Percentiles rank a stretch among this genome's conserved stretches.
These are phyloP conservation scores for Seriola quinqueradiata DNA, from an alignment of 2,113 vertebrate species.

Conservation along the genomic window DNA sequence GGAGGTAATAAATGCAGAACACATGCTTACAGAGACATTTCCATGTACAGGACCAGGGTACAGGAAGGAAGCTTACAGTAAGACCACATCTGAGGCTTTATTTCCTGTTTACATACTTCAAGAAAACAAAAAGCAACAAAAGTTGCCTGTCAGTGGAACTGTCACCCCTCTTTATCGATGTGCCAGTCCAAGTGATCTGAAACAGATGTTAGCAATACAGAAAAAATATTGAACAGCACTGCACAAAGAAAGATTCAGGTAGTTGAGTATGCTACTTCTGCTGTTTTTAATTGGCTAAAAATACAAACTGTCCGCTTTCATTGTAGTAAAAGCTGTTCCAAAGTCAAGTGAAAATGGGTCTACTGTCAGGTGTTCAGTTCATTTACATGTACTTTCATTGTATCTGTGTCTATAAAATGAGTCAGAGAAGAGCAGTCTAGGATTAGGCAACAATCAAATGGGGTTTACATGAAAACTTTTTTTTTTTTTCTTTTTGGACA, in stretches of 20 bases:
- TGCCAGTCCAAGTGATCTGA: slow-evolving; percentile 11
- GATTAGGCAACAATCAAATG: slow-evolving; percentile 20
- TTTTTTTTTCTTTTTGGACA: not conserved
- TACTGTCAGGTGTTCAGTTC: not conserved
- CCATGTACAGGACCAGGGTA: slow-evolving; percentile 57
- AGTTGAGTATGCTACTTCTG: slow-evolving; percentile 56
- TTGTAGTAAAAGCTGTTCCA: not conserved
- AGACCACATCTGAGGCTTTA: slow-evolving; percentile 24
- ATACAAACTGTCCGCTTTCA: not conserved
- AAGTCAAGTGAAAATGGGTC: slow-evolving; percentile 8
- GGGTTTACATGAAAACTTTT: slow-evolving; percentile 15
- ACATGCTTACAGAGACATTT: slow-evolving; percentile 75
- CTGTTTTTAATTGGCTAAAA: slow-evolving; percentile 16
- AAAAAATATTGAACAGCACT: slow-evolving; percentile 9
- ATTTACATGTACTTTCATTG: slow-evolving; percentile 9
- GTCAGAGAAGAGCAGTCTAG: slow-evolving; percentile 21
- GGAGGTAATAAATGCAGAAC: slow-evolving; percentile 76
- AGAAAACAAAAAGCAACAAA: slow-evolving; percentile 15
- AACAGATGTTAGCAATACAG: not conserved
- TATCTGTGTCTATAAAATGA: slow-evolving; percentile 8
- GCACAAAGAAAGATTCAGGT: slow-evolving; percentile 34
- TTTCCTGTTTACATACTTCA: slow-evolving; percentile 35
- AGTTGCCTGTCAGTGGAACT: slow-evolving; percentile 15
- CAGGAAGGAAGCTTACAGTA: slow-evolving; percentile 46
- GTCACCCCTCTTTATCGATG: not conserved